Conservation (phyloP, 2,113 vertebrate genomes). For the Anolis carolinensis region DNA sequence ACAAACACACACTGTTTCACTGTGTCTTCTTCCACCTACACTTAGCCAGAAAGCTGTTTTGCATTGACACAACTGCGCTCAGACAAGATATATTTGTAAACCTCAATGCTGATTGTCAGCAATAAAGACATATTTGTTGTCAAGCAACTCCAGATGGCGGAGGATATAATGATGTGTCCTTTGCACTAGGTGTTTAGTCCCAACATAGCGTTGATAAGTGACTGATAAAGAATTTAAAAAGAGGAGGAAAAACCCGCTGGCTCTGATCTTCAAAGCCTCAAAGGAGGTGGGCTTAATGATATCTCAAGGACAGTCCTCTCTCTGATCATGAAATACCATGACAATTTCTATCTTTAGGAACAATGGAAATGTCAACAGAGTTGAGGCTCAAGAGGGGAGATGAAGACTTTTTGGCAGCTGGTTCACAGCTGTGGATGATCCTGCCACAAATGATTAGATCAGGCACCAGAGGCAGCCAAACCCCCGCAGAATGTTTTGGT, state of each 20-base stretch:
- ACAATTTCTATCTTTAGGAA: constrained; percentile 18
- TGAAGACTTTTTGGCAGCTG: constrained; percentile 34
- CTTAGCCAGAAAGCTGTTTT: neutral
- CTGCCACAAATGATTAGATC: constrained; percentile 36
- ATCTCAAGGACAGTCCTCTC: constrained; percentile 22
- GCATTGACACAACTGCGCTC: neutral
- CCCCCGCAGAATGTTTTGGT: neutral
- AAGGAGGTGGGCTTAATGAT: neutral
- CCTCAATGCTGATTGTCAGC: neutral
- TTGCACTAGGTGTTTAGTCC: neutral
- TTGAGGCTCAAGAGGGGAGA: constrained; percentile 29
- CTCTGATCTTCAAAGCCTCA: constrained; percentile 2
- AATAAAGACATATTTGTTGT: neutral
- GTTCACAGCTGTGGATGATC: constrained; percentile 27
- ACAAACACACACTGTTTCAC: constrained; percentile 30
- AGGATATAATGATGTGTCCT: neutral
- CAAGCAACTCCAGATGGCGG: neutral
- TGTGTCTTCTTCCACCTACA: neutral
- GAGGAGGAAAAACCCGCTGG: neutral
- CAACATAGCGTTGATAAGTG: neutral
- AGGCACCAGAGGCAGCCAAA: neutral
- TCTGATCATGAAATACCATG: constrained; percentile 21
- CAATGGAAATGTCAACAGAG: constrained; percentile 11
- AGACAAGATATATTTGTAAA: neutral
- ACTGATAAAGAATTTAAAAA: neutral